phyloP scores from a whole-genome alignment of 1,140 invertebrate genomes.

The Tetramorium parvispinum region DNA sequence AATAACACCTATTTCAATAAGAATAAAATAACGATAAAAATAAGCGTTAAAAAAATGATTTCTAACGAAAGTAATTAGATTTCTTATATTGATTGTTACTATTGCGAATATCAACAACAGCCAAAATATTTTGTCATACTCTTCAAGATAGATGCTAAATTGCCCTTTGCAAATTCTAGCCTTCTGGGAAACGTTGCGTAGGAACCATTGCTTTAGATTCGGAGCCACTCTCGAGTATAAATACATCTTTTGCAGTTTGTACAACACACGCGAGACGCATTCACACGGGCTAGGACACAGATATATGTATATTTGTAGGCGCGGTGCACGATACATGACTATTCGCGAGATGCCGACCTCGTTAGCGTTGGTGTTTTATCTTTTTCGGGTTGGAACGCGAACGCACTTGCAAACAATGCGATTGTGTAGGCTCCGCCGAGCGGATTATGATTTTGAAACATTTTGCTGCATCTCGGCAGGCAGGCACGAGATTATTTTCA shows the following conservation, averaged over 20 bases:
- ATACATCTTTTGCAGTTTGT: background rate
- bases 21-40: background rate
- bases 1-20: background rate
- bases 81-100: background rate
- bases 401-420: background rate
- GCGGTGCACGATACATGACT: background rate
- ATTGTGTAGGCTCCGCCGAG: background rate
- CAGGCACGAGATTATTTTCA: background rate
- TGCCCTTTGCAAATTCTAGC: background rate
- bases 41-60: background rate
- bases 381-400: constrained; percentile 9
- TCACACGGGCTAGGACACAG: background rate
- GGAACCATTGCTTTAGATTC: constrained; percentile 27
- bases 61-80: background rate
- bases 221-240: background rate
- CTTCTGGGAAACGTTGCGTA: background rate
- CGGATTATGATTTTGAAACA: constrained; percentile 21
- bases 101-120: background rate
- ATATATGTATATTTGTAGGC: background rate
- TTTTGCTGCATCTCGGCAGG: constrained; percentile 43
- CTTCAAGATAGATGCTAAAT: background rate
- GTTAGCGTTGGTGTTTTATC: constrained; percentile 12
- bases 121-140: background rate
- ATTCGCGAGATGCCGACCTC: constrained; percentile 14
- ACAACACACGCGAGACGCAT: constrained; percentile 2